Evolutionary conservation across 1,140 invertebrate species (phyloP).

Genomic region (Drosophila subpulchrella): DNA sequence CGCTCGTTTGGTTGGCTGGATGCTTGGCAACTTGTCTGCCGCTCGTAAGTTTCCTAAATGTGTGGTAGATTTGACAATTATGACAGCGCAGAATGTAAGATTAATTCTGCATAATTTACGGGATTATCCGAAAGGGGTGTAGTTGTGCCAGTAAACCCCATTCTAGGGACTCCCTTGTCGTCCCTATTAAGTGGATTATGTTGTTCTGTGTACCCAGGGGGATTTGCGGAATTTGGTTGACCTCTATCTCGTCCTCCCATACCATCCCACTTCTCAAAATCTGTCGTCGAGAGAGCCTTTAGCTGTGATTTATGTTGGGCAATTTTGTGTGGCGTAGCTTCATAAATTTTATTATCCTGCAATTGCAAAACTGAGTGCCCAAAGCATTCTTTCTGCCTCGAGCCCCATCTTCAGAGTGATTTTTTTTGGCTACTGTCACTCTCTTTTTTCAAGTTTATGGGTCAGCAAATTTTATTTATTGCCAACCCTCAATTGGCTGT

Average conservation of each 20-base stretch:
- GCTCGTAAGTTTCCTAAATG: conserved; percentile 62
- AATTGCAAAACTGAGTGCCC: conserved; percentile 61
- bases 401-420: not conserved
- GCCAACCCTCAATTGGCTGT: conserved; percentile 70
- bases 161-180: conserved; percentile 61
- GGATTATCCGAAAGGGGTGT: conserved; percentile 8
- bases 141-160: conserved; percentile 48
- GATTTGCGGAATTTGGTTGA: conserved; percentile 29
- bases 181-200: conserved; percentile 79
- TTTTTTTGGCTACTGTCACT: conserved; percentile 13
- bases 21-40: conserved; percentile 6
- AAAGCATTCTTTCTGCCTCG: not conserved
- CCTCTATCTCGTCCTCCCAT: conserved; percentile 34
- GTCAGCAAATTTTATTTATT: conserved; percentile 79
- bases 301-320: conserved; percentile 76
- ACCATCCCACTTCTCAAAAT: conserved; percentile 5
- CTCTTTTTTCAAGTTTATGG: conserved; percentile 63
- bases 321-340: conserved; percentile 74
- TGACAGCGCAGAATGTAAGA: conserved; percentile 72
- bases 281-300: conserved; percentile 36
- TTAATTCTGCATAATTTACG: conserved; percentile 73
- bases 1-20: conserved; percentile 18
- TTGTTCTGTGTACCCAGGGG: conserved; percentile 58
- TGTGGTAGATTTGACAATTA: conserved; percentile 81
- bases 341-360: conserved; percentile 81